Evolutionary conservation across 2,888 invertebrate genomes (phyloP).

Genomic region (Xestia ashworthii): DNA sequence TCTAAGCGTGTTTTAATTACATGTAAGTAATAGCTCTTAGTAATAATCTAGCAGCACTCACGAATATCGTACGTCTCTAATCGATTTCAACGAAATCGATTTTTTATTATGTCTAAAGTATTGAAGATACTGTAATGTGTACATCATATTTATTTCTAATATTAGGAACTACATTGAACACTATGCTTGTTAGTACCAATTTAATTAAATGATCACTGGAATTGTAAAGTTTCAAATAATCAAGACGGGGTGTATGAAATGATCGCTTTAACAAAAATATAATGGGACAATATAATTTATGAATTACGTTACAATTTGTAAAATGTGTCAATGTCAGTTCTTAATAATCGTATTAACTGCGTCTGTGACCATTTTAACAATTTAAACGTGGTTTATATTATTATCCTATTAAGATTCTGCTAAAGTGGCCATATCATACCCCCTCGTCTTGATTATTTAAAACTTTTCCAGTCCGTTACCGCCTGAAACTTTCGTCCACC

Average conservation of each 20-base stretch:
- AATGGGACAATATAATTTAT: too few species aligned
- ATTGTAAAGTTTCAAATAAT: not conserved
- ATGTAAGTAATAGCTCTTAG: conserved; percentile 36
- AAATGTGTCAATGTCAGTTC: too few species aligned
- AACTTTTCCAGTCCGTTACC: not conserved
- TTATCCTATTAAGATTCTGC: too few species aligned
- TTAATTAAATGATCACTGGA: not conserved
- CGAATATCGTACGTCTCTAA: conserved; percentile 45
- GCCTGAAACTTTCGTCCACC: not conserved
- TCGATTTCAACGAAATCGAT: not conserved
- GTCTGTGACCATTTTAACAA: too few species aligned
- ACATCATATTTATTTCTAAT: not conserved
- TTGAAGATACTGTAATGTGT: not conserved
- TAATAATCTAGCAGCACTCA: conserved; percentile 55
- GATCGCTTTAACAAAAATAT: too few species aligned
- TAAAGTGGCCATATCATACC: too few species aligned
- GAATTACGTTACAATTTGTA: too few species aligned
- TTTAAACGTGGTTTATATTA: too few species aligned
- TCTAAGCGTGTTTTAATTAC: conserved; percentile 48
- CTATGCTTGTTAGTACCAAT: not conserved
- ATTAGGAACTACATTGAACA: not conserved
- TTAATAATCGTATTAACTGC: too few species aligned
- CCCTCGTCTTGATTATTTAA: not conserved
- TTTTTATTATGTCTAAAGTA: not conserved
- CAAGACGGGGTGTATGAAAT: not conserved